These are phyloP conservation scores for Agrochola lota DNA, from an alignment of 2,888 invertebrate species.

Conservation along the genomic window DNA sequence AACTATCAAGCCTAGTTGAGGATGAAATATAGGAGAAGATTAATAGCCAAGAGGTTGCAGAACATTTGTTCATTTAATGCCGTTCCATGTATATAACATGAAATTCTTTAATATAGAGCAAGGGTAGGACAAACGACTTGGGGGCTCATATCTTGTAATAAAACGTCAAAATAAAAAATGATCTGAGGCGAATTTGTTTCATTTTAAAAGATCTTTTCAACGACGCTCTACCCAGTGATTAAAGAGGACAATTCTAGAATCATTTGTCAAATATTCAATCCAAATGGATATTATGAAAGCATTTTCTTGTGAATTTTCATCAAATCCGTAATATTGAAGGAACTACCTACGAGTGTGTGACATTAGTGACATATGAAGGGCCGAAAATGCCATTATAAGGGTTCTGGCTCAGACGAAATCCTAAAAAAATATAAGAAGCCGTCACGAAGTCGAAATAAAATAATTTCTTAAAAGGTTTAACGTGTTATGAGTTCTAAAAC, in stretches of 20 bases:
- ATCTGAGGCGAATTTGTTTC: conserved; percentile 54
- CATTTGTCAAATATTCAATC: conserved; percentile 27
- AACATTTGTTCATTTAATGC: conserved; percentile 41
- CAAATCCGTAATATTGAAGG: conserved; percentile 45
- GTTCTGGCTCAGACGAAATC: conserved; percentile 47
- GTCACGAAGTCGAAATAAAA: conserved; percentile 36
- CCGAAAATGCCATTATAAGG: conserved; percentile 58
- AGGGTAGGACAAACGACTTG: conserved; percentile 53
- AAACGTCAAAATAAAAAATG: conserved; percentile 66
- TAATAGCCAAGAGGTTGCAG: conserved; percentile 34
- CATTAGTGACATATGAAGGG: conserved; percentile 58
- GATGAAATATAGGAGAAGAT: conserved; percentile 50
- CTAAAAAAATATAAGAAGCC: conserved; percentile 60
- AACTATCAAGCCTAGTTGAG: conserved; percentile 50
- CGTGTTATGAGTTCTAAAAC: conserved; percentile 43
- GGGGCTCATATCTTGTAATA: conserved; percentile 56
- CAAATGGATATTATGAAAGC: conserved; percentile 42
- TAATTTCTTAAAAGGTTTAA: conserved; percentile 57
- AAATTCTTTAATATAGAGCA: conserved; percentile 49
- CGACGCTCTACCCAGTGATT: conserved; percentile 38
- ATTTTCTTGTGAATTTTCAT: conserved; percentile 54
- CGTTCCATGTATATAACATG: conserved; percentile 32
- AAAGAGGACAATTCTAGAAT: conserved; percentile 33
- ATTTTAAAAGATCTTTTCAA: conserved; percentile 52
- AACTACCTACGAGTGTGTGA: conserved; percentile 45